A percentile compares a stretch with the other conserved stretches of the same genome.
These are phyloP conservation scores for Leucophenga maculata DNA, from an alignment of 2,888 invertebrate species.

Conservation along the genomic window DNA sequence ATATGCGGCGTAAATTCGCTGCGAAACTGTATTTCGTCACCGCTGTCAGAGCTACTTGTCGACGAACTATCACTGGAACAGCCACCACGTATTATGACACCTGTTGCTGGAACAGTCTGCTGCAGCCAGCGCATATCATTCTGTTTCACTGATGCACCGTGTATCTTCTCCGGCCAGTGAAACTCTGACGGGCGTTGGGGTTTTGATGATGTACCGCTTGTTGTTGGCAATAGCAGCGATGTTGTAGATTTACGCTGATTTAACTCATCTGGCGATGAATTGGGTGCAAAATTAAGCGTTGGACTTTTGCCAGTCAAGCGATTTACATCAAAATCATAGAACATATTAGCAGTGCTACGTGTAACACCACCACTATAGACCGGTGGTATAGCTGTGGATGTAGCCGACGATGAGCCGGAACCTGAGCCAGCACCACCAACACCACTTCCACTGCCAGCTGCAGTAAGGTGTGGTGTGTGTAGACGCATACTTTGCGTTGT, in stretches of 20 bases:
- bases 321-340: constrained; percentile 72
- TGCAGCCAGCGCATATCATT: constrained; percentile 71
- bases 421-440: constrained; percentile 48
- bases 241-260: constrained; percentile 47
- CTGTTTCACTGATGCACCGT: constrained; percentile 71
- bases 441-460: background rate
- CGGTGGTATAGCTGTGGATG: constrained; percentile 56
- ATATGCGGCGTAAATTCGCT: constrained; percentile 69
- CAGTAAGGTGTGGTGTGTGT: constrained; percentile 41
- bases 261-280: constrained; percentile 56
- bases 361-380: constrained; percentile 48
- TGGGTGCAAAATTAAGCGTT: constrained; percentile 64
- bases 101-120: constrained; percentile 49
- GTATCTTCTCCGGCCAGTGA: constrained; percentile 73
- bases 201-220: constrained; percentile 31
- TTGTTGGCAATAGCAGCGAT: constrained; percentile 28
- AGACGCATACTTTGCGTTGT: constrained; percentile 7
- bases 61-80: constrained; percentile 71
- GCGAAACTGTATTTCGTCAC: constrained; percentile 68
- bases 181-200: constrained; percentile 64
- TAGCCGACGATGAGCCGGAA: constrained; percentile 61
- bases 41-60: constrained; percentile 68
- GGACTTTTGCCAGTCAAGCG: constrained; percentile 73
- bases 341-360: constrained; percentile 40
- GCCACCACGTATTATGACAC: constrained; percentile 34